Percentiles rank a stretch among this genome's conserved stretches.
These are phyloP conservation scores for Lamproptera curius DNA, from an alignment of 2,888 invertebrate genomes.

Conservation along the genomic window DNA sequence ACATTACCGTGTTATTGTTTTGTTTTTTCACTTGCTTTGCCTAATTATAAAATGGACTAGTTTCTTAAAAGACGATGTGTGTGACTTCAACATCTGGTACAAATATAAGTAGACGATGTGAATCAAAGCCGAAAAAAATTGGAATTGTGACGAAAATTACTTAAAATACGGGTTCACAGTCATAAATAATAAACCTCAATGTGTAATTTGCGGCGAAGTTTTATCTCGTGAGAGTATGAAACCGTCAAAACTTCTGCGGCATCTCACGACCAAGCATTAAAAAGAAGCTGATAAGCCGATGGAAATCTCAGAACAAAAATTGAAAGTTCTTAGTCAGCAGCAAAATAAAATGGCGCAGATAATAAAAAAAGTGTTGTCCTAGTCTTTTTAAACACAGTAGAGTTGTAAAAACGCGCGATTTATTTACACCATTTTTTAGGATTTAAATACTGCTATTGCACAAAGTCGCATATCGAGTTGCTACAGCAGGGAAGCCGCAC, in stretches of 20 bases:
- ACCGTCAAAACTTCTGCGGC: slow-evolving; percentile 17
- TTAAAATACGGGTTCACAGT: slow-evolving; percentile 25
- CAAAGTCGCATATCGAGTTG: slow-evolving; percentile 26
- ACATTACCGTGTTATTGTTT: too few species aligned
- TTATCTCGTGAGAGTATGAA: slow-evolving; percentile 26
- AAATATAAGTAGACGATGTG: neutral
- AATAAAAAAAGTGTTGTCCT: neutral
- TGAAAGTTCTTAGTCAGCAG: slow-evolving; percentile 15
- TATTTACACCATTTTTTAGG: neutral
- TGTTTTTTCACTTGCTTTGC: slow-evolving; percentile 31
- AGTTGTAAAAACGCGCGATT: neutral
- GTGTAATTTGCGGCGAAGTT: slow-evolving; percentile 25
- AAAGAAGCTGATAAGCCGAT: neutral
- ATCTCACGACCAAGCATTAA: too few species aligned
- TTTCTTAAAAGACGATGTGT: slow-evolving; percentile 28
- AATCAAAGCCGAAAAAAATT: slow-evolving; percentile 13
- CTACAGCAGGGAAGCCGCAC: slow-evolving; percentile 28
- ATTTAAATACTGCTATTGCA: slow-evolving; percentile 22
- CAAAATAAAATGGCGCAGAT: neutral
- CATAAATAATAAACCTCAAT: slow-evolving; percentile 24
- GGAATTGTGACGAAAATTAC: slow-evolving; percentile 16
- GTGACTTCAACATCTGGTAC: slow-evolving; percentile 28
- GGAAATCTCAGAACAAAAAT: slow-evolving; percentile 23
- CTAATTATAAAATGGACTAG: slow-evolving; percentile 35
- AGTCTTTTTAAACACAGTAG: neutral